A percentile compares a stretch with the other conserved stretches of the same genome.
These are phyloP conservation scores for Rhagophthalmus giganteus DNA, from an alignment of 2,888 invertebrate genomes.

Conservation along the genomic window DNA sequence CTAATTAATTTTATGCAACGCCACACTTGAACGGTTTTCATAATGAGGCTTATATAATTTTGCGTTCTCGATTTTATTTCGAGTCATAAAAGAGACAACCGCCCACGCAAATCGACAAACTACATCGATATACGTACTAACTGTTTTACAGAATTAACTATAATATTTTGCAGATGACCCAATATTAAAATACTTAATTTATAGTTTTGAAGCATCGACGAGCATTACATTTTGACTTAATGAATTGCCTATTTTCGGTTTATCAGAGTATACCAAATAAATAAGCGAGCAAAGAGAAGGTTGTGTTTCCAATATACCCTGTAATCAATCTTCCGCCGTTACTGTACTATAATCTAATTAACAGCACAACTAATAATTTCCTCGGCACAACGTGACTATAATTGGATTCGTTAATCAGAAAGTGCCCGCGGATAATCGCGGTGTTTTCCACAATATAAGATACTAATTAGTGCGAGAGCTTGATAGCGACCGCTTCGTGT, in stretches of 20 bases:
- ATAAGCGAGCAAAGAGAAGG: conserved; percentile 3
- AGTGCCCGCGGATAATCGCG: conserved; percentile 55
- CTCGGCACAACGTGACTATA: conserved; percentile 55
- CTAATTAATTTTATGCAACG: conserved; percentile 58
- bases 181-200: not conserved
- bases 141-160: no score
- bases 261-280: conserved; percentile 2
- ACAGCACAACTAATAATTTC: conserved; percentile 56
- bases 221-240: conserved; percentile 18
- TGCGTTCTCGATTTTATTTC: no score
- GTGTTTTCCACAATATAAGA: conserved; percentile 39
- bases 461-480: conserved; percentile 39
- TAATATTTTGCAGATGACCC: no score
- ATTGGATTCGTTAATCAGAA: conserved; percentile 57
- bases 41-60: conserved; percentile 48
- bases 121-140: no score
- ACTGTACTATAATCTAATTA: conserved; percentile 53
- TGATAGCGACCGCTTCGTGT: conserved; percentile 30
- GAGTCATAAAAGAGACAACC: no score
- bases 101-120: no score
- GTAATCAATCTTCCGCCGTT: conserved; percentile 33
- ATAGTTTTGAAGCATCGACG: not conserved
- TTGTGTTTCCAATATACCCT: conserved; percentile 19
- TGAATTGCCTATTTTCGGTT: not conserved
- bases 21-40: conserved; percentile 55